A percentile compares a stretch with the other conserved stretches of the same genome.
These are phyloP conservation scores for Apocrypta bakeri DNA, from an alignment of 1,140 invertebrate species.

Conservation along the genomic window DNA sequence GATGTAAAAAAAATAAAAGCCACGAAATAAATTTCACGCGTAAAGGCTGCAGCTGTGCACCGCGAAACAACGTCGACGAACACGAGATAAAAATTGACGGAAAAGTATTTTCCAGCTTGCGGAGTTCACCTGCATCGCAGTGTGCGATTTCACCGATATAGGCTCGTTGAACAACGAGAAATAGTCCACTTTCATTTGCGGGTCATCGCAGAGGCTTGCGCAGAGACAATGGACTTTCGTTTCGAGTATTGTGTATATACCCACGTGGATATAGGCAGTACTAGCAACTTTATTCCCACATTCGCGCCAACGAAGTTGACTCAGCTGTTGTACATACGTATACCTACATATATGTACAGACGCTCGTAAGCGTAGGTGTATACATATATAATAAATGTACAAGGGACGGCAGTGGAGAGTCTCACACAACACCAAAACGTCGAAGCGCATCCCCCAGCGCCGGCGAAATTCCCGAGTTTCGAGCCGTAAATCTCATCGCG, in stretches of 20 bases:
- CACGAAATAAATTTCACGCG: neutral
- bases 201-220: conserved; percentile 5
- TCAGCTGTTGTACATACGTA: neutral
- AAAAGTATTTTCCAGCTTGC: conserved; percentile 8
- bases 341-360: neutral
- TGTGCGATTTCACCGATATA: neutral
- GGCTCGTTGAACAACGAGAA: too few relatives aligned
- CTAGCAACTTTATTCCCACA: neutral
- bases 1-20: neutral
- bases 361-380: too few relatives aligned
- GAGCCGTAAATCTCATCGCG: conserved; percentile 27
- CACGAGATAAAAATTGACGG: conserved; percentile 17
- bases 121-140: too few relatives aligned
- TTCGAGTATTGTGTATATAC: neutral
- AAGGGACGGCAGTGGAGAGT: neutral
- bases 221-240: conserved; percentile 17
- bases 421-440: neutral
- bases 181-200: conserved; percentile 6
- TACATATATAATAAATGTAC: neutral
- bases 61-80: neutral
- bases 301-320: neutral
- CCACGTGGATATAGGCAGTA: neutral
- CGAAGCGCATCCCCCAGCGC: neutral
- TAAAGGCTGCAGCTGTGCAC: neutral
- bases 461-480: conserved; percentile 10